phyloP scores from a whole-genome alignment of 2,797 vertebrate species.

The Syngnathus rostellatus region DNA sequence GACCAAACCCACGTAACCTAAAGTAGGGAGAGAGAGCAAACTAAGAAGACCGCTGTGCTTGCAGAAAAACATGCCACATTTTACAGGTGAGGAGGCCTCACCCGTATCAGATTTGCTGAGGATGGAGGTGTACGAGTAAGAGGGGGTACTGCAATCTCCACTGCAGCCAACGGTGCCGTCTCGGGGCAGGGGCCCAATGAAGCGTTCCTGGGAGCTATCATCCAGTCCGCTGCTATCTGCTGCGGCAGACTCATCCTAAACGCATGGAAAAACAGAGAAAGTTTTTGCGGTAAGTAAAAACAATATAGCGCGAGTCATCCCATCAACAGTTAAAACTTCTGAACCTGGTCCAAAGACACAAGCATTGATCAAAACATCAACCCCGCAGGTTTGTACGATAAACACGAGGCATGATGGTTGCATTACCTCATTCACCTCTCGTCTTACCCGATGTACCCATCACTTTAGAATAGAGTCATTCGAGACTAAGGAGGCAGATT shows the following conservation, averaged over 20 bases:
- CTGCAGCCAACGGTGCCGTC: conserved; percentile 82
- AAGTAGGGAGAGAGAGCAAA: conserved; percentile 4
- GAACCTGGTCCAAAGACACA: neutral
- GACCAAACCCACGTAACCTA: conserved; percentile 96
- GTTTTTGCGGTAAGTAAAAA: neutral
- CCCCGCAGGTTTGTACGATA: neutral
- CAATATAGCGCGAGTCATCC: neutral
- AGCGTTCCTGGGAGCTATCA: conserved; percentile 81
- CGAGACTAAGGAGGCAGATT: neutral
- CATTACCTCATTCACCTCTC: neutral
- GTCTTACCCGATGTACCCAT: neutral
- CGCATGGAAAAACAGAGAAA: neutral
- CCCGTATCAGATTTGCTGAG: conserved; percentile 97
- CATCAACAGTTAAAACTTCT: neutral
- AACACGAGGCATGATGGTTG: neutral
- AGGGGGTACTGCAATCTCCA: conserved; percentile 89
- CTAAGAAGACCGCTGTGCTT: neutral
- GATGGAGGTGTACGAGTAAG: conserved; percentile 92
- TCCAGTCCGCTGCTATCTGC: conserved; percentile 77
- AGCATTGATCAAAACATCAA: neutral
- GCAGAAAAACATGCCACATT: conserved; percentile 1
- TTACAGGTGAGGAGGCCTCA: conserved; percentile 33
- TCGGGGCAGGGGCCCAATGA: conserved; percentile 89
- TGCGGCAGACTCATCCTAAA: conserved; percentile 80
- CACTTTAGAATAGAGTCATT: neutral